Evolutionary conservation across 1,140 invertebrate genomes (phyloP).

Genomic region (Zophobas morio): DNA sequence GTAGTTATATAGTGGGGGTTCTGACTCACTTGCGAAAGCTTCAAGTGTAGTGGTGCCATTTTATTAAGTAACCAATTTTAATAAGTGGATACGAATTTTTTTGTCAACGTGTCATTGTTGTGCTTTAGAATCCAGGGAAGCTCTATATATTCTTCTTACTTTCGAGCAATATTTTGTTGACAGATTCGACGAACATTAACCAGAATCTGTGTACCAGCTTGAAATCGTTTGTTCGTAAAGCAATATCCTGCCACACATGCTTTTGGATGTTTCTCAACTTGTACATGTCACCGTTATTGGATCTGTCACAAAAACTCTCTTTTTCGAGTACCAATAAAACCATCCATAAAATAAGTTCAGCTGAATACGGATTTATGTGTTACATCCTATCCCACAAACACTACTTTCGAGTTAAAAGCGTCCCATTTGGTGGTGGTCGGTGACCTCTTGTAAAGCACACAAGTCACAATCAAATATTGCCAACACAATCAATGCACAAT

Average conservation of each 20-base stretch:
- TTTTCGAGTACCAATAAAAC: conserved; percentile 20
- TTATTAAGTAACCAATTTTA: no score
- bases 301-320: conserved; percentile 39
- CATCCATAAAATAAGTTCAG: conserved; percentile 29
- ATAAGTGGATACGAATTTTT: no score
- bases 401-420: background rate
- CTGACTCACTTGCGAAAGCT: no score
- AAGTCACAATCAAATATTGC: no score
- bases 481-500: no score
- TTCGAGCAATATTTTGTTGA: background rate
- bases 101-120: no score
- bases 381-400: background rate
- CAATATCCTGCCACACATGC: conserved; percentile 32
- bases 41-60: no score
- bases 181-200: background rate
- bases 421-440: no score
- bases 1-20: no score
- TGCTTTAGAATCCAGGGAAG: background rate
- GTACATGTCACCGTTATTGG: conserved; percentile 37
- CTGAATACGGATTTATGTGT: conserved; percentile 3
- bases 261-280: conserved; percentile 37
- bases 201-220: conserved; percentile 21
- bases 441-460: no score
- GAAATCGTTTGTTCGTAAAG: conserved; percentile 27
- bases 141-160: background rate